phyloP scores from a whole-genome alignment of 2,113 vertebrate genomes.

The Bolborhynchus lineola region DNA sequence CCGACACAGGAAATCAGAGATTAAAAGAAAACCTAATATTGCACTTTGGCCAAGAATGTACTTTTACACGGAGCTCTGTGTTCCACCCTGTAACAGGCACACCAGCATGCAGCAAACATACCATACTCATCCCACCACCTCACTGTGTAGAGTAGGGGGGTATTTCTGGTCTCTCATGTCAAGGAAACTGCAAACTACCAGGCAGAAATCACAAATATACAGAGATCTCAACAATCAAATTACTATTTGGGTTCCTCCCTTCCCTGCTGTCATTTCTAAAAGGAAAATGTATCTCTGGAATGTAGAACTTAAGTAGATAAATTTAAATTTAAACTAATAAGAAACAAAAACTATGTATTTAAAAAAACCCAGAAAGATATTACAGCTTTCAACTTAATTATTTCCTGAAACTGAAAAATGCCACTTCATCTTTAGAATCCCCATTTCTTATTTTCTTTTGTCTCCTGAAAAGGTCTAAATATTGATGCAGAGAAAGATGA shows the following conservation, averaged over 20 bases:
- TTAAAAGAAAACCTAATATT: not conserved
- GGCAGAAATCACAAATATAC: not conserved
- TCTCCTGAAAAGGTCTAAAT: not conserved
- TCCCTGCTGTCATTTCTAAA: not conserved
- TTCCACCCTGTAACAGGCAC: not conserved
- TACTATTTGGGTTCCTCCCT: not conserved
- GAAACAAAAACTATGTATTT: not conserved
- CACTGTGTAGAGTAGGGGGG: fast-evolving
- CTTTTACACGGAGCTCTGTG: not conserved
- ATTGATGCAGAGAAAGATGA: not conserved
- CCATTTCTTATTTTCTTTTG: not conserved
- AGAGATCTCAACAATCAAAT: not conserved
- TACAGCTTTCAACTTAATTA: not conserved
- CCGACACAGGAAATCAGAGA: fast-evolving
- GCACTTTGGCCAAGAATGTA: not conserved
- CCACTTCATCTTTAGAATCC: not conserved
- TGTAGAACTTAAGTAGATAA: not conserved
- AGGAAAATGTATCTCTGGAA: not conserved
- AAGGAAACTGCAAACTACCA: not conserved
- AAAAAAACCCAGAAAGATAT: not conserved
- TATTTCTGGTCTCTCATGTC: not conserved
- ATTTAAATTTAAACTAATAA: not conserved
- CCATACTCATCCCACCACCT: not conserved
- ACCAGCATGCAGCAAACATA: not conserved
- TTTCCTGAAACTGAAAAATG: not conserved